Base-by-base conservation (phyloP, 2,888 invertebrate genomes). In the Xestoiulus laeticollis region DNA sequence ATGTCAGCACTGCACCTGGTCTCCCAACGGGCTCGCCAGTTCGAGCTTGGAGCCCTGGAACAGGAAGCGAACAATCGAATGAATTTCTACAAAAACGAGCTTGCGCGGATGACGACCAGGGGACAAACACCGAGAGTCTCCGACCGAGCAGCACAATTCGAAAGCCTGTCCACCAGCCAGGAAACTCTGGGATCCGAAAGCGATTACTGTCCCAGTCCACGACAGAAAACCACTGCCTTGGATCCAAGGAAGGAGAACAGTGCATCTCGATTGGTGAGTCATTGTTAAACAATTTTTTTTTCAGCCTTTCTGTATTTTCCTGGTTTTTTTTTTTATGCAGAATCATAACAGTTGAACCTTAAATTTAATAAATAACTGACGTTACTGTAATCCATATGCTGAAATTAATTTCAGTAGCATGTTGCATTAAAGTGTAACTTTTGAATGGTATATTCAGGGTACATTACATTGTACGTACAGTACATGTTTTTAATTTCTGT, bases 11-110 rank as follows among this genome's bases (percentile, higher is more conserved):
- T 95, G 84, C 95, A 95, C 91, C 93, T 96, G 88, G 96, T 96
- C 59, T 95, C 95, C 22, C 94, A 94, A 87, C 93, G 96, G 44
- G 95, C 96, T 16, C 94, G 94, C 89, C 96, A 96, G 91, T 95
- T 96, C 90, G 96, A 96, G 90, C 93, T 93, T 19, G 94, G 94
- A 2, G 93, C 94, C 90, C 93, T 95, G 32, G 92, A 93, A 59
- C 93, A 93, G 85, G 94, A 94, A 89, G 92, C 95, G 94, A 90
- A 94, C 86, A 90, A 90, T 78, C 89, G 90, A 83, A 90, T 90
- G 87, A 90, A 90, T 26, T 89, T 91, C 85, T 90, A 91, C 87
- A 89, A 90, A 86, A 91, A 91, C 89, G 91, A 91, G 89, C 88
- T 91, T 86, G 90, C 91, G 16, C 89, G 91, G 85, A 92, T 96